Evolutionary conservation across 2,888 invertebrate genomes (phyloP), one percentile per base, ranked within the genome.

Genomic region (Entomobrya proxima): DNA sequence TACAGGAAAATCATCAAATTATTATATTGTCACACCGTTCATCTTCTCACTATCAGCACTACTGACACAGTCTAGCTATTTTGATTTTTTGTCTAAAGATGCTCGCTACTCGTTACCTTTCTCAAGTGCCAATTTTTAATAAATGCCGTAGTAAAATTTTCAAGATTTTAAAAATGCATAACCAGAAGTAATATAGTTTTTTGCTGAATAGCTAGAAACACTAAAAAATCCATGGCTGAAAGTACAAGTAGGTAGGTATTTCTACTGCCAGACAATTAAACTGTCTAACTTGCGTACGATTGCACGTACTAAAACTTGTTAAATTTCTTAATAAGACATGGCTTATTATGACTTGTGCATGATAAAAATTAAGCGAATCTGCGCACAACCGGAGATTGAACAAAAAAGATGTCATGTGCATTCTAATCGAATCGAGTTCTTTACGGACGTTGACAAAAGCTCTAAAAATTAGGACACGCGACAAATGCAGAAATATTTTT

Each of bases 161-260:
- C 13, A 44, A 27, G 24, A 11, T 11, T 24, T 9, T 21, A 55
- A 55, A 55, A 55, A 55, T 55, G 6, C 52, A 24, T 21, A 55
- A 55, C 52, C 24, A 55, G 52, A 55, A 55, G 52, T 55, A 18
- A 2, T 18, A n/a, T 24, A 55, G 7, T n/a, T n/a, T n/a, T n/a
- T n/a, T n/a, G n/a, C n/a, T n/a, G n/a, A n/a, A 55, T 21, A 55
- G 52, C 24, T n/a, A n/a, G n/a, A n/a, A n/a, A 21, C 0, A 24
- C 24, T 24, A 55, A 24, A 55, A 18, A 24, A 24, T 9, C 21
- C n/a, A 55, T 21, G 24, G 21, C 18, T 55, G 52, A 55, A 55
- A 55, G 52, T 55, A 55, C 24, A 55, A 55, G 52, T 55, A 55
- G 52, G 52, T 55, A 55, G 52, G 52, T 55, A 55, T 21, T 27